Base-by-base conservation (phyloP, 2,797 vertebrate species). In the Hafferia zeledoni region DNA sequence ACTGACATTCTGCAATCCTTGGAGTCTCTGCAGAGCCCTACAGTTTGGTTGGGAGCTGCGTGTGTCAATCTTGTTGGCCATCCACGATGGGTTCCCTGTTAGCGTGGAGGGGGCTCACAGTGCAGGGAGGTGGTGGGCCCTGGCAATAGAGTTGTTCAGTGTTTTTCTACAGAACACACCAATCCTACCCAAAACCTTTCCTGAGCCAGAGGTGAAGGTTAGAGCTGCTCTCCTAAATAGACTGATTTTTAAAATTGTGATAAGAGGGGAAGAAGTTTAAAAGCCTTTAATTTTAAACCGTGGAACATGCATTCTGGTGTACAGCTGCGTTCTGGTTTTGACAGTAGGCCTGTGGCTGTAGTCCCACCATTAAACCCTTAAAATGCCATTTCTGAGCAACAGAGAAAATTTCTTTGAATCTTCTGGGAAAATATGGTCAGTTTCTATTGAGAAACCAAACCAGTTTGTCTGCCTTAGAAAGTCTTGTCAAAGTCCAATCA, bases 1-100 rank as follows among this genome's bases (percentile, higher is more conserved):
- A 98, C 97, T 93, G 95, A 67, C 89, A 11, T 96, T 96, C 94
- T 93, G 83, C 92, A 57, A 79, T 93, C 82, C 37, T 79, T 87
- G 95, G 25, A 76, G 91, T 46, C 94, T 89, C 95, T 74, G 69
- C 88, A 61, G 90, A 90, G 93, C 90, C 83, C 95, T 95, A 84
- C 85, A 90, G 95, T 96, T 94, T 67, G 94, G 69, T 93, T 3
- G 18, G 89, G 91, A 93, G 89, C 76, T 64, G 91, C 7, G n/a
- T 37, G 65, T 24, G 75, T 81, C 96, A 86, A 95, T 95, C 94
- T 96, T 74, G 93, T 22, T 91, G 93, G 83, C 96, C 95, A 35
- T 88, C 83, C 79, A 95, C 14, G 27, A 56, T 68, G 31, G 75
- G 64, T 39, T 39, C 88, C 8, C 72, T 50, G 83, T 52, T 60